Base-by-base conservation (phyloP, 2,888 invertebrate species). In the Dascillus cervinus region DNA sequence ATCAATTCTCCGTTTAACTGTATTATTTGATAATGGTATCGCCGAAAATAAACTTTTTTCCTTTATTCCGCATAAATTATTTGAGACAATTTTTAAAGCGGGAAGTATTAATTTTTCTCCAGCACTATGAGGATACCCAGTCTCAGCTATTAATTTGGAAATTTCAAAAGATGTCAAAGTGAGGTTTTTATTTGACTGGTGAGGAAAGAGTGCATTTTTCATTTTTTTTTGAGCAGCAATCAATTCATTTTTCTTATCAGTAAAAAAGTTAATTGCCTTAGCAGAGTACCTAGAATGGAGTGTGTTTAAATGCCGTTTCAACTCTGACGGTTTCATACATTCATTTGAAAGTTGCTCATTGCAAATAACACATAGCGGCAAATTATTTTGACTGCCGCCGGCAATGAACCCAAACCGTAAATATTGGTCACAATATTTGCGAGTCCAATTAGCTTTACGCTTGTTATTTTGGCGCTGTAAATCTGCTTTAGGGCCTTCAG, bases 251-350 rank as follows among this genome's bases (percentile, higher is more conserved):
- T n/a, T 19, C 17, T 10, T 14, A 14, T 14, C n/a, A 9, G 27
- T 20, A 34, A 34, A 34, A 30, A 11, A n/a, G n/a, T n/a, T n/a
- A n/a, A 34, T 24, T 11, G 29, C 24, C 13, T 34, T 34, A 17
- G 29, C 14, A 8, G n/a, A 8, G 9, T 22, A 23, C 19, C 11
- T 10, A 22, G n/a, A 13, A 24, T 34, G 29, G 9, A 22, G 21
- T 3, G 34, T 23, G n/a, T 34, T 21, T 11, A 34, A 23, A 31
- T 34, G 29, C 12, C 37, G 27, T 28, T 26, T 20, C 17, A 42
- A 26, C 37, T 44, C 37, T 24, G 37, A 24, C 31, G 38, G 42
- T 34, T 44, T 43, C 38, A 43, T 44, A 23, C 40, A 32, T 30
- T 41, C 29, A 31, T 37, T 37, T 15, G 44, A 29, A 22, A 44